Evolutionary conservation across 1,140 invertebrate genomes (phyloP).

Genomic region (Pararge aegeria): DNA sequence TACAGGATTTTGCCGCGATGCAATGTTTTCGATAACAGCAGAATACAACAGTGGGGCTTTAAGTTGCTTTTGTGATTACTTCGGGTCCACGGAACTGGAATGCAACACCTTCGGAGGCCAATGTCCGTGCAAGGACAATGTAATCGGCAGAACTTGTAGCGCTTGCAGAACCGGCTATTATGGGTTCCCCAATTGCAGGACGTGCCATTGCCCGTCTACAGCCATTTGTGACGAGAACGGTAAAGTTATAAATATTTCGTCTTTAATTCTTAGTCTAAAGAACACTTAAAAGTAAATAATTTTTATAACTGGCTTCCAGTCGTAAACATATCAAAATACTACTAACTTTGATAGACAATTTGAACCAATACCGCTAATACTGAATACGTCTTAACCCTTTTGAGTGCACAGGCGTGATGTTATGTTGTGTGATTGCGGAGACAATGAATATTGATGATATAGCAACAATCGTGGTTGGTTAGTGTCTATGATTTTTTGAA

Average conservation of each 20-base stretch:
- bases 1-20: slow-evolving; percentile 91
- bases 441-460: too few relatives aligned
- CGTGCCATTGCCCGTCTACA: slow-evolving; percentile 91
- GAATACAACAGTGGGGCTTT: slow-evolving; percentile 97
- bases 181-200: slow-evolving; percentile 96
- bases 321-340: too few relatives aligned
- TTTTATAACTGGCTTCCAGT: too few relatives aligned
- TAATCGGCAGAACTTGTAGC: slow-evolving; percentile 94
- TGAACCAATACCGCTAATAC: too few relatives aligned
- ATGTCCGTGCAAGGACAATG: slow-evolving; percentile 95
- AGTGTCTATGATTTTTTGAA: too few relatives aligned
- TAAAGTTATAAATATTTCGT: slow-evolving; percentile 12
- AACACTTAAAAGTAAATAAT: slow-evolving; percentile 17
- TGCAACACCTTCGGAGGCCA: slow-evolving; percentile 97
- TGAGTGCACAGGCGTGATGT: too few relatives aligned
- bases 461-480: too few relatives aligned
- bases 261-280: too few relatives aligned
- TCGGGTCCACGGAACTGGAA: slow-evolving; percentile 93
- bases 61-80: slow-evolving; percentile 93
- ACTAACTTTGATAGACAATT: too few relatives aligned
- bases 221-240: slow-evolving; percentile 88
- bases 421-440: too few relatives aligned
- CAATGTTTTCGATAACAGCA: slow-evolving; percentile 95
- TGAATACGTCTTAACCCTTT: too few relatives aligned
- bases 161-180: slow-evolving; percentile 95